These are phyloP conservation scores for Campylorhamphus procurvoides DNA, from an alignment of 2,113 vertebrate species.

Conservation along the genomic window DNA sequence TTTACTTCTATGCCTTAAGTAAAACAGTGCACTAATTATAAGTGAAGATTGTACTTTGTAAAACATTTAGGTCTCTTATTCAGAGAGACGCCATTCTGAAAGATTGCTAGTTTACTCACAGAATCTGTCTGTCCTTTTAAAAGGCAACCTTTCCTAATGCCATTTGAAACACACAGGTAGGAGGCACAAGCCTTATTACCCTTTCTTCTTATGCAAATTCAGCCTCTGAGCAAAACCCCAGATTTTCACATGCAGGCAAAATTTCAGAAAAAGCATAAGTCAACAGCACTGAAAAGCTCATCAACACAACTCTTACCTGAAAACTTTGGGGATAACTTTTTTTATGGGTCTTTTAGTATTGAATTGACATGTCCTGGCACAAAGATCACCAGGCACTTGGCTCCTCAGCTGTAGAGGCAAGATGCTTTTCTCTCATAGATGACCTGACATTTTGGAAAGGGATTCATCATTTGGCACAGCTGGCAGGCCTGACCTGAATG, in stretches of 20 bases:
- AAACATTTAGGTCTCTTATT: background rate
- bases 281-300: background rate
- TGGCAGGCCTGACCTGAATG: background rate
- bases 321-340: background rate
- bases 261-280: background rate
- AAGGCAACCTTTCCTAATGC: background rate
- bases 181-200: background rate
- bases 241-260: background rate
- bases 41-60: background rate
- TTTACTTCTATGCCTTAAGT: background rate
- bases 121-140: background rate
- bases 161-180: background rate
- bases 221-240: background rate
- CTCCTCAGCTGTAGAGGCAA: background rate
- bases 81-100: background rate
- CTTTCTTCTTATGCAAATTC: background rate
- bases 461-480: accelerated
- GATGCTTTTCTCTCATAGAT: background rate
- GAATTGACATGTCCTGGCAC: background rate
- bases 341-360: background rate
- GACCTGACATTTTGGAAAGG: background rate
- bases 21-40: background rate
- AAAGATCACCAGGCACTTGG: background rate
- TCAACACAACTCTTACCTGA: background rate
- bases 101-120: background rate